Evolutionary conservation across 1,140 invertebrate species (phyloP), one percentile per base, ranked within the genome.

Genomic region (Heliconius congener): DNA sequence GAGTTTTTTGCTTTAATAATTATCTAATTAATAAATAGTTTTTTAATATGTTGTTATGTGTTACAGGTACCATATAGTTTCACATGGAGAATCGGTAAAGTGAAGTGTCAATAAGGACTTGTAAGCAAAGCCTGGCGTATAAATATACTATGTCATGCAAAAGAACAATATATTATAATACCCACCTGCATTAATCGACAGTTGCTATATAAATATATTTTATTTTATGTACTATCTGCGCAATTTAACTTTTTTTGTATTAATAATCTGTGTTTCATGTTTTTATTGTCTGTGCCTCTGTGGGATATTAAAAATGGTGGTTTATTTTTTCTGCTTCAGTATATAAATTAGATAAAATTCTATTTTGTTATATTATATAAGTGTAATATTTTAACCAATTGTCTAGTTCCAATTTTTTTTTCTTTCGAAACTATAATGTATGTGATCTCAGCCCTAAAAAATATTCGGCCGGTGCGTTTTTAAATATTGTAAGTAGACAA

Each of bases 61-160:
- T 66, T 86, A 91, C 88, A 93, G 91, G 86, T 90, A 86, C 79
- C 79, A 84, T 46, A 79, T 82, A 83, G 85, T 87, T 86, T 79
- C 83, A 74, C 72, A 86, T 86, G 84, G 82, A 86, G 84, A 86
- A 87, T 82, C 86, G 86, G 84, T 92, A 86, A 92, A 92, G 91
- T 93, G 92, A 93, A 92, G 92, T 93, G 92, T 92, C 87, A 86
- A 85, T 91, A 91, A 85, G 90, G 91, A 93, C 91, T 93, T 89
- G 82, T 88, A 89, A 91, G 87, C 87, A 85, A 92, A 91, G 91
- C 89, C 88, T 82, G 87, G 87, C 86, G 87, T 86, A 85, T 90
- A 89, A 89, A 86, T 86, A 88, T 82, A 89, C 78, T 86, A 83
- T 84, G 85, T 79, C 83, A 86, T 74, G 81, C 77, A 86, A 83